These are phyloP conservation scores for Drosophila virilis DNA, from an alignment of 1,140 invertebrate species.

Conservation along the genomic window DNA sequence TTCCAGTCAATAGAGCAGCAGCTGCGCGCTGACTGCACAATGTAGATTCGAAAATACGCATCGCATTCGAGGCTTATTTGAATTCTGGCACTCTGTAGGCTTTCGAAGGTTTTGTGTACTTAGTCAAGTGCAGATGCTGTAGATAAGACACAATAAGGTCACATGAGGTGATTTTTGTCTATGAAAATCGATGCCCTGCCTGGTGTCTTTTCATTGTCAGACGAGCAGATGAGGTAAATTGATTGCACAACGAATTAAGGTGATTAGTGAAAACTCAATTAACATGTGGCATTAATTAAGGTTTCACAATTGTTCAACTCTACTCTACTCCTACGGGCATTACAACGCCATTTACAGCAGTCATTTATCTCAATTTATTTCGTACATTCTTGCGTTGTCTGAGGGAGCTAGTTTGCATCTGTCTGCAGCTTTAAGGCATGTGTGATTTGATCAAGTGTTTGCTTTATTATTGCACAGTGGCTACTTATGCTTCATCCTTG, in stretches of 20 bases:
- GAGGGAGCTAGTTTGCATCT: background rate
- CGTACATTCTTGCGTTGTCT: slow-evolving; percentile 19
- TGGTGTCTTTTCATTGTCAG: background rate
- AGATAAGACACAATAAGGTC: slow-evolving; percentile 24
- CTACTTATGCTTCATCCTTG: slow-evolving; percentile 63
- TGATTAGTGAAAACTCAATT: slow-evolving; percentile 60
- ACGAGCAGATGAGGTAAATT: background rate
- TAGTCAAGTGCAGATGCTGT: slow-evolving; percentile 24
- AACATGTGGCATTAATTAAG: slow-evolving; percentile 33
- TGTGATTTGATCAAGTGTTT: slow-evolving; percentile 8
- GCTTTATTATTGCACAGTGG: slow-evolving; percentile 51
- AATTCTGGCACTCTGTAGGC: slow-evolving; percentile 31
- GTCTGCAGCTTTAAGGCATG: too few species aligned
- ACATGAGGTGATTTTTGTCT: slow-evolving; percentile 1
- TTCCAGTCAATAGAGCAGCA: slow-evolving; percentile 34
- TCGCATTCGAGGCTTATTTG: slow-evolving; percentile 54
- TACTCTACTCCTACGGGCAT: slow-evolving; percentile 14
- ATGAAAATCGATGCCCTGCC: slow-evolving; percentile 6
- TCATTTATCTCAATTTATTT: background rate
- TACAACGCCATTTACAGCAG: slow-evolving; percentile 25
- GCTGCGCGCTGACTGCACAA: slow-evolving; percentile 58
- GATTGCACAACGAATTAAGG: slow-evolving; percentile 27
- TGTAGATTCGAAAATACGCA: slow-evolving; percentile 44
- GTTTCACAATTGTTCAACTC: slow-evolving; percentile 16
- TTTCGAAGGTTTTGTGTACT: slow-evolving; percentile 7